Percentiles rank a stretch among this genome's conserved stretches.
phyloP scores from a whole-genome alignment of 2,113 vertebrate species.

The Pogonocichla stellata region DNA sequence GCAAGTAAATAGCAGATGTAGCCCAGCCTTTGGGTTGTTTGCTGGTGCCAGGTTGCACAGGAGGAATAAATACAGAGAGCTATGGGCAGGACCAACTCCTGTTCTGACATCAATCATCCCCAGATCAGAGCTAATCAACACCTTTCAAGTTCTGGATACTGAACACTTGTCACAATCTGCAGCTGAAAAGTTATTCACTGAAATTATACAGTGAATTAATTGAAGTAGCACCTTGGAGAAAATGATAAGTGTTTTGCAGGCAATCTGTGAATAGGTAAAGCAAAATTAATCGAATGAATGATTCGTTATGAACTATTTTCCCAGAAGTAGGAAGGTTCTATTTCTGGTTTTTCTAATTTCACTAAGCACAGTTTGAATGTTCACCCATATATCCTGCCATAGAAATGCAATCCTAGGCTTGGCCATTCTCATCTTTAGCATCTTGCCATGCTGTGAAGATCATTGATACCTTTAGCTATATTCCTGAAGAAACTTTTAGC shows the following conservation, averaged over 20 bases:
- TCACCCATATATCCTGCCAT: not conserved
- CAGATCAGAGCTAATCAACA: constrained; percentile 1
- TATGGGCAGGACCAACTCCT: not conserved
- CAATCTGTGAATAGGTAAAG: not conserved
- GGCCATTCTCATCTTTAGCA: not conserved
- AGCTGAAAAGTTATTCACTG: constrained; percentile 12
- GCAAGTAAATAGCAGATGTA: not conserved
- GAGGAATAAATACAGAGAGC: not conserved
- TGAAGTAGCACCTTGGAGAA: constrained; percentile 24
- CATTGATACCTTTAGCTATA: not conserved
- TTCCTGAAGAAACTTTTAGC: not conserved
- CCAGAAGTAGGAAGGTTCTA: not conserved
- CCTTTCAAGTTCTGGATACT: not conserved
- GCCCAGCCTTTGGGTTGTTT: not conserved
- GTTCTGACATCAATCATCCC: not conserved
- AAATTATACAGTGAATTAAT: constrained; percentile 42
- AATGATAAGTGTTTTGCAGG: constrained; percentile 16
- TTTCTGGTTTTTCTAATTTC: not conserved
- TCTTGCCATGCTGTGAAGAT: not conserved
- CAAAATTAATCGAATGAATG: constrained; percentile 5
- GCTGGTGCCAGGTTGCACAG: not conserved
- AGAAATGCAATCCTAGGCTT: not conserved
- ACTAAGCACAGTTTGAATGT: not conserved
- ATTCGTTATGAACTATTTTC: not conserved
- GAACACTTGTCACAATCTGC: constrained; percentile 33